Evolutionary conservation across 1,140 invertebrate species (phyloP), one percentile per base, ranked within the genome.

Genomic region (Caenorhabditis latens): DNA sequence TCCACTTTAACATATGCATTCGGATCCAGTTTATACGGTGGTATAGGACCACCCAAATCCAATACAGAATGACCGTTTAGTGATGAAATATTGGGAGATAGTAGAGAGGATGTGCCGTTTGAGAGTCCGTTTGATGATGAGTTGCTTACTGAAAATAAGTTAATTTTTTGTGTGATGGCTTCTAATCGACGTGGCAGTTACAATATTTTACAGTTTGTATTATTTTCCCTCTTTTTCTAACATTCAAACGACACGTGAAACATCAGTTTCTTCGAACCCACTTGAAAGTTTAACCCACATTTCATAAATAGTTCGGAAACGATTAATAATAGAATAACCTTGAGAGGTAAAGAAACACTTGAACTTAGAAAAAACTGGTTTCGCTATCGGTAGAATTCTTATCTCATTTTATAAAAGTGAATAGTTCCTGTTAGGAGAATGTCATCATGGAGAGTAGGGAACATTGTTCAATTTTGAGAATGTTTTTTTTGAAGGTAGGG

Each of bases 1-100:
- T 91, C 90, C 48, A 91, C 43, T 82, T 91, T 91, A 43, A 91
- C 55, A 85, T 91, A 91, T 19, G 85, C 48, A 58, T 85, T 71
- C 8, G 83, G 87, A 32, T 82, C 67, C 24, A 46, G 11, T 42
- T 55, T 57, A 43, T 88, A 63, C 16, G 83, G 83, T 9, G 67
- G 57, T 40, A 65, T 84, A 3, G 83, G 84, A 24, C 84, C 84
- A 24, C 84, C 84, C n/a, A 79, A 50, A 79, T 79, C 71, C 46
- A 79, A 32, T n/a, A 79, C 71, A 21, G 83, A 84, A 16, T 61
- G 83, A 19, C 58, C 58, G 21, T 58, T 84, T 8, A 79, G 14
- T 32, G 71, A 79, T 7, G 46, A 50, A n/a, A 79, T 13, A 50
- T 79, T 79, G 5, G 71, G 71, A 50, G 71, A 79, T 53, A 79